Base-by-base conservation (phyloP, 2,888 invertebrate genomes). In the Iselma pallidipennis region DNA sequence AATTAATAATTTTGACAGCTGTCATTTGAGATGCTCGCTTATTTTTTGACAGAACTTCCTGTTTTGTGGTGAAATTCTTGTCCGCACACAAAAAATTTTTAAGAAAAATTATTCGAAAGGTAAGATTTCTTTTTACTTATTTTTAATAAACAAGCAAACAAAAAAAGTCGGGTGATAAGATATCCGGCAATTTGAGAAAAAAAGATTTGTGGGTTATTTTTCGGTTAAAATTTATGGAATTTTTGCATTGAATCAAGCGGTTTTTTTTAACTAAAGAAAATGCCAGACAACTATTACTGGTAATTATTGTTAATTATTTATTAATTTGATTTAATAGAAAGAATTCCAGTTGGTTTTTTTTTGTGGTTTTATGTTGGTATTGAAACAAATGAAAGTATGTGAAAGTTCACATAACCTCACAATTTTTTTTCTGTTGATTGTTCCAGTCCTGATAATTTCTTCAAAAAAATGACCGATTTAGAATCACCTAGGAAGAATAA, bases 401-500 rank as follows among this genome's bases (percentile, higher is more conserved):
- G 7, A 2, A 31, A 45, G n/a, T 31, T 53, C 52, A 69, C 67
- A 67, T 74, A 73, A 75, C 74, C 74, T 74, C 67, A 71, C 68
- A 69, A 56, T 65, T 64, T 56, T 61, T 63, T 45, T 60, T 51
- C n/a, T 52, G 5, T 54, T 45, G 10, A 73, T 59, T 71, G 54
- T 78, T 79, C 50, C 71, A 81, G 82, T 71, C 76, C 78, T 61
- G 83, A 82, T 73, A 82, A 83, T 70, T 83, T 83, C 75, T 83
- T 82, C 70, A 76, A 79, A 60, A 82, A 82, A 74, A 78, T 81
- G 78, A 81, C 81, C 45, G 79, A 80, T 69, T 87, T 90, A 87
- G 89, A 90, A 83, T 88, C 88, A 73, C 88, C 88, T 73, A 86
- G 88, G 76, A 90, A 90, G 84, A 89, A 90, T 81, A 90, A 91